Percentiles rank a stretch among this genome's conserved stretches.
Conservation (phyloP, 2,113 vertebrate species). For the Enhydra lutris region DNA sequence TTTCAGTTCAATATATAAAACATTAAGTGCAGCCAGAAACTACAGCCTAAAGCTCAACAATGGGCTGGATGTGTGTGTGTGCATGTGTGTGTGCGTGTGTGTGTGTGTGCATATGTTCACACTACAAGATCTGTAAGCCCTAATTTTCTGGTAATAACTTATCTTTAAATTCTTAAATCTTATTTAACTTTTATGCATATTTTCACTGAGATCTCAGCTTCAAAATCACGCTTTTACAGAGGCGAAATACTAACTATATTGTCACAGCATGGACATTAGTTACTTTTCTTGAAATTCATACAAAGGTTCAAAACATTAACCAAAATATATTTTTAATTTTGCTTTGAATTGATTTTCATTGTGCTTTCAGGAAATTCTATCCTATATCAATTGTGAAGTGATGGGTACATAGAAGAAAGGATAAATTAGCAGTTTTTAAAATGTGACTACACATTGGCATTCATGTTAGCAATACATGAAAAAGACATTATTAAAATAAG, state of each 20-base stretch:
- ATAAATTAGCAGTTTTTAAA: conserved; percentile 41
- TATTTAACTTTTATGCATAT: background rate
- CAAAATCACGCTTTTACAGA: background rate
- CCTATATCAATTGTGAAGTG: background rate
- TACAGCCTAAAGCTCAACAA: background rate
- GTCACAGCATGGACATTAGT: background rate
- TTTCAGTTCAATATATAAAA: background rate
- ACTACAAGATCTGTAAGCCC: background rate
- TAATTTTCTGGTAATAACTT: background rate
- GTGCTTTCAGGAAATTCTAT: background rate
- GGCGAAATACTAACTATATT: background rate
- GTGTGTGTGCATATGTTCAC: background rate
- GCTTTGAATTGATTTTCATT: background rate
- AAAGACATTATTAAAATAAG: conserved; percentile 63
- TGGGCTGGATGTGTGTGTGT: background rate
- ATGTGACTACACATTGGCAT: conserved; percentile 45
- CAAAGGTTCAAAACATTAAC: background rate
- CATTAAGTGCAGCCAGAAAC: background rate
- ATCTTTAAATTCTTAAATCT: background rate
- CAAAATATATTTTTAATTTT: conserved; percentile 31
- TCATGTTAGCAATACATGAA: conserved; percentile 55
- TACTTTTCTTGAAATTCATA: background rate
- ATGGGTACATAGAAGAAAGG: background rate
- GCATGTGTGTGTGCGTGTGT: background rate
- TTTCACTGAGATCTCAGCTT: background rate